Evolutionary conservation across 2,888 invertebrate genomes (phyloP), one percentile per base, ranked within the genome.

Genomic region (Mythimna albipuncta): DNA sequence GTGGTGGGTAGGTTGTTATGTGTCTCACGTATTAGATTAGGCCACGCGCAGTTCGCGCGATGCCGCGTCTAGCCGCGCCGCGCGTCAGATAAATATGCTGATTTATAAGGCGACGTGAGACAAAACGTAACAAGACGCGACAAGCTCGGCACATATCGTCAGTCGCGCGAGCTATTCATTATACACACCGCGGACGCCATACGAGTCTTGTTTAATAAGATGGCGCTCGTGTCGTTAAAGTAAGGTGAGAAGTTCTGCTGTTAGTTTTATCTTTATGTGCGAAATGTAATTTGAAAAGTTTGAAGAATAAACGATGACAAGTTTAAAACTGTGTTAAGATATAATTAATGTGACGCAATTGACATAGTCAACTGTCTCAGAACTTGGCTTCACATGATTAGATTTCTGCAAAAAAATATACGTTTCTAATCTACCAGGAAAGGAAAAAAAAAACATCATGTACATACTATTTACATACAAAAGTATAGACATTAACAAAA

Each of bases 1-100:
- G 9, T 54, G 59, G 4, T 54, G 61, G 62, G 55, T 61, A 75
- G 72, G 76, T 82, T 81, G 82, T 77, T 75, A 87, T 87, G 85
- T 77, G 58, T 55, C 72, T 83, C 85, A 85, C 85, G 85, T 85
- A 85, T 87, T 85, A 85, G 83, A 85, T 85, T 83, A 87, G 76
- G 87, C 81, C 83, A 85, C 85, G 87, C 78, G 74, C 85, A 76
- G 57, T 66, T 72, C 72, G 77, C 84, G 84, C 72, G 77, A 66
- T 69, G 82, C 44, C 75, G 79, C 80, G 71, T 61, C 73, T 82
- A 72, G 82, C 52, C 75, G 69, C 71, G 73, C 35, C 67, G 73
- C 81, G 72, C 74, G 79, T 69, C 68, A 80, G 74, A 81, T 85
- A 85, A 85, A 77, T 85, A 87, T 85, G 87, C 69, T 87, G 87